Evolutionary conservation across 2,888 invertebrate genomes (phyloP), one percentile per base, ranked within the genome.

Genomic region (Pherbina coryleti): DNA sequence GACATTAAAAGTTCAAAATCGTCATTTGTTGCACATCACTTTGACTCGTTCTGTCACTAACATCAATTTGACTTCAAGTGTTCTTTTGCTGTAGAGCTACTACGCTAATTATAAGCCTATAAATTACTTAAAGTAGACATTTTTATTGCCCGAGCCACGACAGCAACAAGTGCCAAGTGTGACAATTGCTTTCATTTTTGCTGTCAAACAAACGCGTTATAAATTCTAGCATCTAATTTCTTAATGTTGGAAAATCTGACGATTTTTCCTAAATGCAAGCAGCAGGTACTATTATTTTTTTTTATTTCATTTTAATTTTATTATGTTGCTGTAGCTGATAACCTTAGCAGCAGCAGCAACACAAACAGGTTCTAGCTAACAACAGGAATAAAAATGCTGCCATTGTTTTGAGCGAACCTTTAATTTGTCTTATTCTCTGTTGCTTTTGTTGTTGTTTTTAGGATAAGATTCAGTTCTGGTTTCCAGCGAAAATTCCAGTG

Each of bases 81-180:
- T 22, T 44, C 14, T 8, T 34, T 66, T 66, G 37, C 19, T 11
- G 62, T 22, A 55, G 9, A 55, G 31, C 34, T 22, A 37, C 57
- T 51, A 71, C 51, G 66, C 80, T 75, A 80, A 80, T 80, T 80
- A 79, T 67, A 76, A 71, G 60, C 71, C 53, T 71, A 80, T 80
- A 80, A 80, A 80, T 80, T 80, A 78, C 74, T 31, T 44, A 66
- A 70, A 76, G 74, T 79, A 37, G 80, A 80, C 80, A 73, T 73
- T 79, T 81, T 79, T 81, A 78, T 81, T 70, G 64, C 75, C 55
- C 22, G 34, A 19, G 25, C 11, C 28, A 19, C 37, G n/a, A 44
- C 57, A 67, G 76, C 80, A 77, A 76, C 75, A 76, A 72, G 69
- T 73, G 73, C 34, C 57, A 49, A 77, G 67, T 64, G 75, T 74